Evolutionary conservation across 2,113 vertebrate genomes (phyloP), one percentile per base, ranked within the genome.

Genomic region (Ceuthmochares aereus): DNA sequence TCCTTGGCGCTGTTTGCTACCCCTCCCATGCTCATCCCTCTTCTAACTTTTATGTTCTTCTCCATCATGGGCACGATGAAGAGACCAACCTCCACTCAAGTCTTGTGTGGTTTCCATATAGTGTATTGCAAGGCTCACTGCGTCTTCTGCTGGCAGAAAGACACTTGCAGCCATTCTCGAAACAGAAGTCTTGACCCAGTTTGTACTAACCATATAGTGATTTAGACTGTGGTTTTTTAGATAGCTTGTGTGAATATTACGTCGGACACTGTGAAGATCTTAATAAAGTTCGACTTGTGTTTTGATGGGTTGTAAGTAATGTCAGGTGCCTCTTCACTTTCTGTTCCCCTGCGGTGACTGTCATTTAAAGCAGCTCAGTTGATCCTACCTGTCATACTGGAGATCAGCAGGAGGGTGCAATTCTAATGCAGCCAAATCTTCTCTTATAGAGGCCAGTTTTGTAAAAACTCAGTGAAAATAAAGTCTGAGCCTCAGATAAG

Each of bases 41-140:
- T 91, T 49, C 34, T 77, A 40, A 54, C 30, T 70, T 78, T 67
- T 58, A 22, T 2, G 1, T 70, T 86, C 30, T 84, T 7, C 26
- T 84, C 26, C 13, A 12, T 11, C 0, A 0, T 25, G 47, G 30
- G 8, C 34, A 47, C 22, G 29, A 67, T n/a, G 32, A 93, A 51
- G 82, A 74, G n/a, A 43, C 14, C 12, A 45, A 14, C 34, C 52
- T 81, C 23, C 25, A 18, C 19, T 67, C 25, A 29, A 49, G 42
- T 29, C 29, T 70, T 3, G 0, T 0, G 0, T 6, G 1, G 9
- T 27, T 32, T 80, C 64, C 4, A 1, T 21, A 42, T 42, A 17
- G 20, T 12, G 7, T 45, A 8, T 63, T 62, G 21, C 76, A 84
- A 76, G 49, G 16, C 23, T 12, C 23, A 25, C 22, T 64, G 23